phyloP scores from a whole-genome alignment of 1,140 invertebrate species.

The Aradophagus sp. region DNA sequence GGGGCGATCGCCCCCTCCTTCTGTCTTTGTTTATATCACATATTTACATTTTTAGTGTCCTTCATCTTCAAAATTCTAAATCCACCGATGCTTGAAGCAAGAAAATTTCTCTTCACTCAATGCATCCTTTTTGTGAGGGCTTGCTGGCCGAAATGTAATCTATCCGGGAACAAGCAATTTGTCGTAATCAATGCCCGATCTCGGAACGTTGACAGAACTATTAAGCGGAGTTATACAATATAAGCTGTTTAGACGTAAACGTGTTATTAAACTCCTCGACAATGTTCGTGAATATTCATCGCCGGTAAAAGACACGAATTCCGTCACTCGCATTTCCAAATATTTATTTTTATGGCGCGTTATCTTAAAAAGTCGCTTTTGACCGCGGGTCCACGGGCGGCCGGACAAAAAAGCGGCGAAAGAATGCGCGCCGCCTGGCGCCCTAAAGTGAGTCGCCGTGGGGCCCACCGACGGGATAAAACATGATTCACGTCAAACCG shows the following conservation, averaged over 20 bases:
- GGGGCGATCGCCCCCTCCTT: no score
- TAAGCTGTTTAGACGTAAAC: conserved; percentile 51
- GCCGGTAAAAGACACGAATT: conserved; percentile 45
- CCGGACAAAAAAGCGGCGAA: conserved; percentile 23
- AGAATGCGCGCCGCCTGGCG: conserved; percentile 20
- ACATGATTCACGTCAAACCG: conserved; percentile 28
- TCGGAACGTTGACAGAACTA: conserved; percentile 38
- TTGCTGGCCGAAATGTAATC: no score
- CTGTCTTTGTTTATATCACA: no score
- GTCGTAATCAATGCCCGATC: conserved; percentile 15
- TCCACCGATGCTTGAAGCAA: no score
- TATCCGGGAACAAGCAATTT: conserved; percentile 19
- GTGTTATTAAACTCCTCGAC: conserved; percentile 48
- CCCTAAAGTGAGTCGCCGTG: conserved; percentile 35
- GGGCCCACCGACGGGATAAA: conserved; percentile 43
- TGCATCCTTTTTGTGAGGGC: no score
- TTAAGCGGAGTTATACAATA: conserved; percentile 45
- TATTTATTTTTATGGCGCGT: conserved; percentile 50
- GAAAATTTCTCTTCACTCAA: no score
- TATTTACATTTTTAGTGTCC: no score
- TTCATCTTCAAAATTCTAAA: no score
- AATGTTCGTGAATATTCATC: conserved; percentile 48
- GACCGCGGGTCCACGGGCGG: conserved; percentile 12
- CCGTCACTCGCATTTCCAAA: conserved; percentile 52
- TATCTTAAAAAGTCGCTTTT: conserved; percentile 51